Evolutionary conservation across 2,888 invertebrate genomes (phyloP), one percentile per base, ranked within the genome.

Genomic region (Steromphala cineraria): DNA sequence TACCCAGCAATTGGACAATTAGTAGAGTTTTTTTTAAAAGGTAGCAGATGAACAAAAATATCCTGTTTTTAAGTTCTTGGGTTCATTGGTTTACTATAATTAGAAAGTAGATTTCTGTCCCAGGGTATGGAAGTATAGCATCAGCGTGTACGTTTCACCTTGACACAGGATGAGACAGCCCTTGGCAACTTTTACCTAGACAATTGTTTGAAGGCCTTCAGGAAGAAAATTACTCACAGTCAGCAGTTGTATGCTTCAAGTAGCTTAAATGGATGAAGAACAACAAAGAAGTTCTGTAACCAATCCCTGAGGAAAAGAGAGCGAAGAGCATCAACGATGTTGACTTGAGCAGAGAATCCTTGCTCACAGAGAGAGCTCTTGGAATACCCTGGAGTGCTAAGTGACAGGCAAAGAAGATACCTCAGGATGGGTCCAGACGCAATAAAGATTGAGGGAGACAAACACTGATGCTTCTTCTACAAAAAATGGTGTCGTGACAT

Each of bases 281-380:
- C 52, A 67, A 67, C 28, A 75, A 71, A 24, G 62, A 83, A 46
- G 85, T 87, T 5, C 81, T 88, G 75, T 19, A 75, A 10, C 46
- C 81, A n/a, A n/a, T n/a, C n/a, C n/a, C n/a, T n/a, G n/a, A n/a
- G n/a, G n/a, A n/a, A n/a, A n/a, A n/a, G n/a, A n/a, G n/a, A n/a
- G n/a, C n/a, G n/a, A n/a, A n/a, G n/a, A n/a, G n/a, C n/a, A n/a
- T n/a, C n/a, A n/a, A 67, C 24, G 76, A 62, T 21, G 17, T 76
- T 19, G 80, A 82, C 52, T 40, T 80, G 53, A 17, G n/a, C 46
- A 19, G 31, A 24, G 81, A 53, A 0, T 17, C 4, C 1, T 52
- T 84, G n/a, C 83, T 82, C 0, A 24, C 53, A 0, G 83, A 85
- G 21, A 76, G 82, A 75, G 67, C 84, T 15, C 80, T 85, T 17